A percentile compares a stretch with the other conserved stretches of the same genome.
Conservation (phyloP, 2,888 invertebrate genomes). For the Dryobotodes eremita region DNA sequence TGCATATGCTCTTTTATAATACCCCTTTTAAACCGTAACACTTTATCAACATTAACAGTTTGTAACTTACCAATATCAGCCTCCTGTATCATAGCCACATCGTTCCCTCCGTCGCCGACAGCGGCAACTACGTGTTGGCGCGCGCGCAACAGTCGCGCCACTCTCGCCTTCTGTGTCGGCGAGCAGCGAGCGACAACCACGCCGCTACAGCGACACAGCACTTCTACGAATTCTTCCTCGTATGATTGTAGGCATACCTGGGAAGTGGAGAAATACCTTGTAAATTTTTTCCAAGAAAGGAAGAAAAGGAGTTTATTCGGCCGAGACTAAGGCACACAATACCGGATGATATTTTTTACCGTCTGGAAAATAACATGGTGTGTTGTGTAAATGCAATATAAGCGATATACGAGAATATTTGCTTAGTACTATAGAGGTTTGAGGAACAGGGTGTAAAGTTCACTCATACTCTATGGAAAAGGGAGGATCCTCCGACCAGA, state of each 20-base stretch:
- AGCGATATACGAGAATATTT: too few relatives aligned
- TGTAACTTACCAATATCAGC: conserved; percentile 95
- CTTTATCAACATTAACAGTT: not conserved
- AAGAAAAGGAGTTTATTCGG: too few relatives aligned
- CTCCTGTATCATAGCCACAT: conserved; percentile 98
- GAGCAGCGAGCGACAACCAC: conserved; percentile 98
- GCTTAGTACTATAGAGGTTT: too few relatives aligned
- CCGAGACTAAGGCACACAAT: too few relatives aligned
- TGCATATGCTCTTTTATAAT: not conserved
- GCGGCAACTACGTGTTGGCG: conserved; percentile 95
- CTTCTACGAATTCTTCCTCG: conserved; percentile 93
- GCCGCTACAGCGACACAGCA: conserved; percentile 93
- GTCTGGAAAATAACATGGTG: too few relatives aligned
- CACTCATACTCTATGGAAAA: too few relatives aligned
- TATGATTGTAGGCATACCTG: conserved; percentile 93
- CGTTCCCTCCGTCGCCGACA: conserved; percentile 99
- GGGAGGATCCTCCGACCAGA: too few relatives aligned
- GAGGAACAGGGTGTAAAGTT: too few relatives aligned
- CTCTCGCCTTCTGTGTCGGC: conserved; percentile 96
- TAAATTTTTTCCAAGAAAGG: too few relatives aligned
- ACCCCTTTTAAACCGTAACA: not conserved
- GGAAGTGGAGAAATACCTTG: not conserved
- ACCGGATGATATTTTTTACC: too few relatives aligned
- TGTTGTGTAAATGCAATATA: too few relatives aligned
- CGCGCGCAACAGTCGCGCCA: conserved; percentile 88